phyloP scores from a whole-genome alignment of 2,113 vertebrate species.

The Xenus cinereus region DNA sequence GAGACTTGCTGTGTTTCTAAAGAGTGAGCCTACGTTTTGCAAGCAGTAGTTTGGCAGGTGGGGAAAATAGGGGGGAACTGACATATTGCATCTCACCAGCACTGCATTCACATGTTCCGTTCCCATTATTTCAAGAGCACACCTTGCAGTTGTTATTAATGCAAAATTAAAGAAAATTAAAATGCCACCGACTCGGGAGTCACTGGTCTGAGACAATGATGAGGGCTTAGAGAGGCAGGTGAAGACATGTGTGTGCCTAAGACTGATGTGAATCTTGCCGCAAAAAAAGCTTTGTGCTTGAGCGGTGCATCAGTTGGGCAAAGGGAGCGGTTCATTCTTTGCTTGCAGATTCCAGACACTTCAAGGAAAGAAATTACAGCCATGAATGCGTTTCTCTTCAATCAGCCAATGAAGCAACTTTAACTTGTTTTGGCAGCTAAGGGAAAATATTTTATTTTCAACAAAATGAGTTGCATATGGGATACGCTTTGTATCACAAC shows the following conservation, averaged over 20 bases:
- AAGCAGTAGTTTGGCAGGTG: neutral
- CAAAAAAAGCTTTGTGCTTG: neutral
- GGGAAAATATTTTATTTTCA: conserved; percentile 18
- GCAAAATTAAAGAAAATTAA: neutral
- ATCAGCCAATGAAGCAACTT: neutral
- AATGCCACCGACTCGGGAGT: neutral
- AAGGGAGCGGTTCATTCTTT: neutral
- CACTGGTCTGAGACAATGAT: neutral
- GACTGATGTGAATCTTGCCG: neutral
- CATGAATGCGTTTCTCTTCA: neutral
- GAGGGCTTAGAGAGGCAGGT: neutral
- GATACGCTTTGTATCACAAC: neutral
- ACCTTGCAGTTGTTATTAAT: neutral
- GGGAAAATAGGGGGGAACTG: neutral
- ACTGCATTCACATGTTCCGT: neutral
- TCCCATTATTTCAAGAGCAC: neutral
- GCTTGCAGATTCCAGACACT: neutral
- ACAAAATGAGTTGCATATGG: neutral
- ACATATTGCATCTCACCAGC: neutral
- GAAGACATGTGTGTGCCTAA: neutral
- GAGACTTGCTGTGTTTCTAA: neutral
- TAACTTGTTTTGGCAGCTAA: conserved; percentile 2
- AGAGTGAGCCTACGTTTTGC: neutral
- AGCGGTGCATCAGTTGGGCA: neutral
- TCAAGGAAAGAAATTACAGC: neutral